Evolutionary conservation across 2,113 vertebrate genomes (phyloP), one percentile per base, ranked within the genome.

Genomic region (Rhagologus leucostigma): DNA sequence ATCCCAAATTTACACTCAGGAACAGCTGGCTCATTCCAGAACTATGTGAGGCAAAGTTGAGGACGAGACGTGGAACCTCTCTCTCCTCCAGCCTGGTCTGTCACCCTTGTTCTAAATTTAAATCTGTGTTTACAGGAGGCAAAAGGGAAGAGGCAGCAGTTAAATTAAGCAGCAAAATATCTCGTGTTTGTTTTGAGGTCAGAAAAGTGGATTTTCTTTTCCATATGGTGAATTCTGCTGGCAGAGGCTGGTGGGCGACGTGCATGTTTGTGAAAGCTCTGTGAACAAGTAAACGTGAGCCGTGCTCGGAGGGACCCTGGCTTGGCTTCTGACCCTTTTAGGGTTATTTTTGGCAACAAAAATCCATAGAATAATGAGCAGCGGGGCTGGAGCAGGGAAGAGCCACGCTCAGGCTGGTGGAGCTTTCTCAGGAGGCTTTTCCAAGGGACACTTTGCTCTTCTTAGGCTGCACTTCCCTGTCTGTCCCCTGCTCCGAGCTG

Each of bases 301-400:
- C 0, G 0, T 81, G 93, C 76, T 90, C 75, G 70, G 37, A 16
- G 76, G 44, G 73, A 76, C 56, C 86, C 70, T 91, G 89, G 6
- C 86, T 76, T 55, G 29, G 10, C 88, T 78, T 73, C 92, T 94
- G 84, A 89, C 86, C 90, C 30, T 76, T 37, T 39, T 0, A 1
- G 69, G 55, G 37, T 76, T 96, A 87, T 95, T 96, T 93, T 55
- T 84, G 96, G 94, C 77, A 82, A 63, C 73, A 89, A 55, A 94
- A 67, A 80, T 78, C 71, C 67, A 63, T 6, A 71, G 24, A 52
- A 88, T 91, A 91, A 84, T n/a, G 37, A 87, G 74, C 82, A 91
- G 39, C 21, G 47, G 56, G 75, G 89, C 69, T 41, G 82, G 86
- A 76, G 63, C 2, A 87, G 70, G 52, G 80, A 37, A 84, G 63